Conservation (phyloP, 2,113 vertebrate genomes). For the Phylloscopus whistleri region DNA sequence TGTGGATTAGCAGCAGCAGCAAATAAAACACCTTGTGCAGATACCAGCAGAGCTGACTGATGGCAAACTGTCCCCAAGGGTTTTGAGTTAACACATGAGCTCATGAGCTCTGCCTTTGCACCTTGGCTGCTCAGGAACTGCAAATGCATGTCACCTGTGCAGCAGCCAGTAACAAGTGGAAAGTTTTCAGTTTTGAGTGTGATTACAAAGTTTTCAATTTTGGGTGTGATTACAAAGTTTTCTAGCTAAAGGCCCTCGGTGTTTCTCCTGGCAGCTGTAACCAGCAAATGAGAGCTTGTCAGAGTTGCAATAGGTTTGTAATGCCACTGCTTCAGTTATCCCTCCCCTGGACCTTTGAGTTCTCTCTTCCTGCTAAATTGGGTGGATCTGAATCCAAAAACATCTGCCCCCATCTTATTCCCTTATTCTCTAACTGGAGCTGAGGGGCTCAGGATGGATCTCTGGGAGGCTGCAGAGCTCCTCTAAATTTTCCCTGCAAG, state of each 20-base stretch:
- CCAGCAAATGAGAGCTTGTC: accelerated
- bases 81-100: background rate
- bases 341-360: background rate
- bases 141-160: background rate
- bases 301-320: background rate
- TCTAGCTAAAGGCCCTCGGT: background rate
- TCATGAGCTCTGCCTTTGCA: background rate
- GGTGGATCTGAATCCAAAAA: background rate
- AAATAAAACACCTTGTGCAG: background rate
- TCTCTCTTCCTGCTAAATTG: background rate
- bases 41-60: background rate
- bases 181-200: background rate
- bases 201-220: background rate
- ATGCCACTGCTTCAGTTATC: background rate
- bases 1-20: background rate
- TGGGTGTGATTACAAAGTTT: background rate
- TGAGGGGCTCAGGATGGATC: background rate
- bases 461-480: background rate
- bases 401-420: background rate
- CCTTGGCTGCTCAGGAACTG: background rate
- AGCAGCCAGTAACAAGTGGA: background rate
- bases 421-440: background rate
- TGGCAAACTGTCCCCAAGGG: background rate
- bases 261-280: background rate
- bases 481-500: background rate